Conservation (phyloP, 1,140 invertebrate species). For the Drosophila setifemur region DNA sequence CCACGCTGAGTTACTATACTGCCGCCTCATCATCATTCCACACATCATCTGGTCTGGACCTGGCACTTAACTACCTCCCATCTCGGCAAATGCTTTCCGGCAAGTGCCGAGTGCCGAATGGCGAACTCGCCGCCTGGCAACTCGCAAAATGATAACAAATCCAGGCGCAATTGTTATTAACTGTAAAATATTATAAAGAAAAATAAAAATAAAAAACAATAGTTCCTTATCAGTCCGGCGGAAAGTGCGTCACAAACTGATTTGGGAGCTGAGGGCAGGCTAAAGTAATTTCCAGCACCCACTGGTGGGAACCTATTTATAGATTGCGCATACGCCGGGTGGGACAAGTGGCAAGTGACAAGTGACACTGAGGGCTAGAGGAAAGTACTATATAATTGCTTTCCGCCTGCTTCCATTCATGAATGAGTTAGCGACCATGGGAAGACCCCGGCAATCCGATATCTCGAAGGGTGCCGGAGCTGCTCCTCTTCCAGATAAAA, state of each 20-base stretch:
- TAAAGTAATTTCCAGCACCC: conserved; percentile 12
- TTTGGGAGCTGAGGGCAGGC: conserved; percentile 19
- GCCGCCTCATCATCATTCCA: conserved; percentile 26
- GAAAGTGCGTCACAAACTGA: conserved; percentile 46
- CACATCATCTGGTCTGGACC: conserved; percentile 18
- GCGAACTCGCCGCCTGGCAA: conserved; percentile 44
- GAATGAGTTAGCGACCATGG: conserved; percentile 21
- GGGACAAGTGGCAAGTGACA: conserved; percentile 1
- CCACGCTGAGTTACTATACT: not conserved
- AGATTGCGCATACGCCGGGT: conserved; percentile 62
- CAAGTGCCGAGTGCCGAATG: not conserved
- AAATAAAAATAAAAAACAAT: not conserved
- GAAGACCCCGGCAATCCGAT: conserved; percentile 9
- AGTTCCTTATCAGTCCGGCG: conserved; percentile 41
- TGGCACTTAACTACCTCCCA: not conserved
- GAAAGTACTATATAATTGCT: conserved; percentile 61
- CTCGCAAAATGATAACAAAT: conserved; percentile 45
- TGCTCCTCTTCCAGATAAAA: conserved; percentile 15
- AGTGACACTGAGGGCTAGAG: not conserved
- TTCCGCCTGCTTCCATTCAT: conserved; percentile 51
- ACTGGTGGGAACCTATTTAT: conserved; percentile 51
- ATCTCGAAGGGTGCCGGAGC: conserved; percentile 4
- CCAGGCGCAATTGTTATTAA: conserved; percentile 64
- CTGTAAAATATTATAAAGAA: conserved; percentile 43
- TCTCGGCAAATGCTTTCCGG: not conserved